Evolutionary conservation across 2,797 vertebrate genomes (phyloP).

Genomic region (Cuculus canorus): DNA sequence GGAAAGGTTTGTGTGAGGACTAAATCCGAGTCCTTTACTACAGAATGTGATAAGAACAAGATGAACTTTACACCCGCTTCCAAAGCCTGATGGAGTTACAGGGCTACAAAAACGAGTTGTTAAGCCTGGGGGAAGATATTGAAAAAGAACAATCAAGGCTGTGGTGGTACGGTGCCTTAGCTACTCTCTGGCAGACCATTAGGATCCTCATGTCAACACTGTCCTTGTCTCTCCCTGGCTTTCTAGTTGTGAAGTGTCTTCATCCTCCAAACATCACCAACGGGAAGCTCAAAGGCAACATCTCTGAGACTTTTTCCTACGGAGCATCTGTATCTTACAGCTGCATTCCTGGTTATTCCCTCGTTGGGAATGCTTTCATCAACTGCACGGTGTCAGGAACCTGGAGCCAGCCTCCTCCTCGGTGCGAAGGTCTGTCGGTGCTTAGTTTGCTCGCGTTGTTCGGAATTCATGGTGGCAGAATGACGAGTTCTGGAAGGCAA

Average conservation of each 20-base stretch:
- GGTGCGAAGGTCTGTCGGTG: constrained; percentile 57
- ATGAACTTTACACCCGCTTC: not conserved
- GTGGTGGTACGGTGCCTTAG: not conserved
- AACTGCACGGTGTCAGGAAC: constrained; percentile 56
- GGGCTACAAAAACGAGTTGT: not conserved
- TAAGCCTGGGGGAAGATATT: not conserved
- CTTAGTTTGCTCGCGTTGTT: not conserved
- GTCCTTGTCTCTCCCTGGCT: not conserved
- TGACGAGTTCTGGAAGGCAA: not conserved
- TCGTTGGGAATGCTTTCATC: constrained; percentile 43
- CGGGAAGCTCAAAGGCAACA: constrained; percentile 24
- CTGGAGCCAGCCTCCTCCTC: constrained; percentile 68
- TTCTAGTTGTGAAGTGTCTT: not conserved
- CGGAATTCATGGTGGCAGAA: not conserved
- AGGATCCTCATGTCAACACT: not conserved
- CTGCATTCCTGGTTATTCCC: constrained; percentile 68
- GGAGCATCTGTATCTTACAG: constrained; percentile 64
- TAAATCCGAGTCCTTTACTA: not conserved
- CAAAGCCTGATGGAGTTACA: not conserved
- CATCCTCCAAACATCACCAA: constrained; percentile 48
- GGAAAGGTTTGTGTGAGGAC: not conserved
- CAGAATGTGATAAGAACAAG: not conserved
- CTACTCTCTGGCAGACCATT: not conserved
- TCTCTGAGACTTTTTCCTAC: not conserved
- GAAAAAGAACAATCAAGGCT: not conserved